Evolutionary conservation across 2,113 vertebrate species (phyloP), one percentile per base, ranked within the genome.

Genomic region (Ploceus nigricollis): DNA sequence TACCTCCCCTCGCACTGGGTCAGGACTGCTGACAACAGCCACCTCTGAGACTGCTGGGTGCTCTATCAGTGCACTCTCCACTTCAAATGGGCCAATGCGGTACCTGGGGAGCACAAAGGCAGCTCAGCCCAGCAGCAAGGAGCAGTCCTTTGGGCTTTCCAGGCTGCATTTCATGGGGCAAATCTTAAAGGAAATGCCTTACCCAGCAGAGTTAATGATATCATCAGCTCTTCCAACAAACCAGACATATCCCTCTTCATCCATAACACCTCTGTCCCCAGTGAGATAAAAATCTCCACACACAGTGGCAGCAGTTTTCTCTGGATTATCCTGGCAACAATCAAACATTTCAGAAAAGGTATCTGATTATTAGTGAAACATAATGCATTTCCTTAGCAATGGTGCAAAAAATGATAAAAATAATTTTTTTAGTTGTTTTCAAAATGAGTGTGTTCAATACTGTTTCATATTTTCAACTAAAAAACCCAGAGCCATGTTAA

Each of bases 1-100:
- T 97, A 99, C 98, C 98, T 99, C 98, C 91, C 98, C 98, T 96
- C 98, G 88, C 69, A 93, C 15, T 19, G 98, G 97, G 79, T 99
- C 98, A 9, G 98, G 98, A 76, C 98, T 99, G 97, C 98, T 98
- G 92, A 98, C 96, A 18, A 98, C 98, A 68, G 98, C 98, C 2
- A 97, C 98, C 72, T 99, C 98, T 2, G 73, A 70, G 6, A 99
- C 98, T 10, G 98, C 98, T 13, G 97, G 97, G 76, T 98, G 98
- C 28, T 98, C 97, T 20, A 98, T 98, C 89, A 99, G 40, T 2
- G 98, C 98, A 8, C 97, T 98, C 93, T 99, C 98, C 30, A 99
- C 98, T 72, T 99, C 98, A 33, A 98, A 98, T 0, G 98, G 98
- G 35, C 99, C 98, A n/a, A 99, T 98, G 17, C 97, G 97, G 31